Base-by-base conservation (phyloP, 1,140 invertebrate genomes). In the Aphaenogaster rudis region DNA sequence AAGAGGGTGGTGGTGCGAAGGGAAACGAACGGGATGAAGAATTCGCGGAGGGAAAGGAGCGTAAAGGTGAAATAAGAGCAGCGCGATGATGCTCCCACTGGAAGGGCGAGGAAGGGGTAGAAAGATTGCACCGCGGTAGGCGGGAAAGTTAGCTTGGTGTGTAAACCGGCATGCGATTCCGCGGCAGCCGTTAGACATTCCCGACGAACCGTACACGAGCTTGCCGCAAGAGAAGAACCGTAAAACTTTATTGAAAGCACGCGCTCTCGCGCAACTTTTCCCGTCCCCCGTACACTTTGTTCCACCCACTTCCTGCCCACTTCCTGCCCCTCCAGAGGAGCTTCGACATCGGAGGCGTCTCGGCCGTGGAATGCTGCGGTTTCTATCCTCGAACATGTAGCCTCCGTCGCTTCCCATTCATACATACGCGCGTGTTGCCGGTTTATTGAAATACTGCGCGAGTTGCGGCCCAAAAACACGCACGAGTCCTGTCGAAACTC, bases 221-320 rank as follows among this genome's bases (percentile, higher is more conserved):
- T 69, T 15, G 59, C 54, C 74, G 85, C 36, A 59, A 76, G 82
- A 42, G 74, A 86, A 86, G 74, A 86, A 86, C 59, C 63, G 72
- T 86, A 86, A 86, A 86, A 86, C 82, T 86, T 86, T 86, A 86
- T 86, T 67, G 82, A 79, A 86, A 86, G 82, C 82, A 57, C 74
- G 74, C 45, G 59, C 33, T 33, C 48, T 50, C 80, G 52, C 48
- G 33, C 48, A 79, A 86, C 82, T 86, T 86, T 54, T 50, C 76
- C 8, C 59, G 9, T 15, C n/a, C 52, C 72, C 5, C 36, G 9
- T 42, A n/a, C 13, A 5, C 36, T 36, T 36, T 7, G 7, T 59
- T 59, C 36, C 54, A n/a, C 52, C 15, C 28, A 28, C 28, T 28
- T 28, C 28, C 28, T 28, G 28, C 28, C 28, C 28, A 28, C 28